These are phyloP conservation scores for Danaus melanippus DNA, from an alignment of 1,140 invertebrate genomes.

Conservation along the genomic window DNA sequence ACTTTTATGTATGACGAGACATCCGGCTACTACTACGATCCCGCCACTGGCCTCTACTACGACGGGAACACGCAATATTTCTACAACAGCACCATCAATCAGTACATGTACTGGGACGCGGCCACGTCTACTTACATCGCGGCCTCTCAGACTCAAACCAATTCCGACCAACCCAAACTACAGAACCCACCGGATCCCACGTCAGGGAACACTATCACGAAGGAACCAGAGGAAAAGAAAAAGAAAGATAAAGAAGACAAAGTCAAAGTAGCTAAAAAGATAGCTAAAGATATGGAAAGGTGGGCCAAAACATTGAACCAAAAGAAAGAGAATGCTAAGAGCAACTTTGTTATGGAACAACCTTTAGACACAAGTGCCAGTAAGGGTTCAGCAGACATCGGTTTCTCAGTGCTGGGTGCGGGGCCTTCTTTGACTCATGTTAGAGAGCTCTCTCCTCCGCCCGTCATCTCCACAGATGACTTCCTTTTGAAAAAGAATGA, in stretches of 20 bases:
- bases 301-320: constrained; percentile 99
- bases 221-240: constrained; percentile 65
- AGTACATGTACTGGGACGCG: constrained; percentile 97
- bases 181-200: constrained; percentile 40
- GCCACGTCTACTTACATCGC: constrained; percentile 85
- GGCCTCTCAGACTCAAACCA: constrained; percentile 74
- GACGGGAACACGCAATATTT: constrained; percentile 96
- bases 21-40: constrained; percentile 97
- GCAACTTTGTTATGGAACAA: constrained; percentile 74
- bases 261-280: constrained; percentile 97
- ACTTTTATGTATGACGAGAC: constrained; percentile 95
- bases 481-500: constrained; percentile 71
- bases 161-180: constrained; percentile 51
- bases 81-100: constrained; percentile 90
- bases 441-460: constrained; percentile 50
- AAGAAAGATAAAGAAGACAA: constrained; percentile 87
- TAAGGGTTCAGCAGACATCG: constrained; percentile 88
- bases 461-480: constrained; percentile 69
- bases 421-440: constrained; percentile 75
- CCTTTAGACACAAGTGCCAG: constrained; percentile 59
- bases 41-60: constrained; percentile 93
- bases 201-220: constrained; percentile 36
- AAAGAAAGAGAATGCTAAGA: constrained; percentile 90
- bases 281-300: constrained; percentile 96
- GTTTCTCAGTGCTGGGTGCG: constrained; percentile 84